phyloP scores from a whole-genome alignment of 1,140 invertebrate genomes.

The Periplaneta americana region DNA sequence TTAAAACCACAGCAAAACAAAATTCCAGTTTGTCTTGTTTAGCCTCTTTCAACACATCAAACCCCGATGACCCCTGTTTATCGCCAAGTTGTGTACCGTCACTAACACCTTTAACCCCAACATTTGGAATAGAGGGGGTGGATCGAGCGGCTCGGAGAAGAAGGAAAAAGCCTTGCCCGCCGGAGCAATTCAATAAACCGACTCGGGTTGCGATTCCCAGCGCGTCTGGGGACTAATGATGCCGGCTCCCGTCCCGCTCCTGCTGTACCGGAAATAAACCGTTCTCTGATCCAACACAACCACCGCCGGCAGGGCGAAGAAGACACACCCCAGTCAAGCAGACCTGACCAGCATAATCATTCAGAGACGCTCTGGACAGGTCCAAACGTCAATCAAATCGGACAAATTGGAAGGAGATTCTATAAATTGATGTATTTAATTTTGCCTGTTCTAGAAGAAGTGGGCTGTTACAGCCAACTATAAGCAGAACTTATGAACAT shows the following conservation, averaged over 20 bases:
- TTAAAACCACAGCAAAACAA: neutral
- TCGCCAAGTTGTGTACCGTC: neutral
- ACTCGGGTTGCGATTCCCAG: neutral
- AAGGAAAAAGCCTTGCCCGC: neutral
- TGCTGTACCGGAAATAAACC: constrained; percentile 3
- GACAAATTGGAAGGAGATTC: too few relatives aligned
- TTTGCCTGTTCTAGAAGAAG: too few relatives aligned
- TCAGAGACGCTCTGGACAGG: neutral
- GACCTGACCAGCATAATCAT: neutral
- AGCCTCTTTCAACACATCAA: neutral
- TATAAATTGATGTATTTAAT: too few relatives aligned
- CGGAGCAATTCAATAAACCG: constrained; percentile 3
- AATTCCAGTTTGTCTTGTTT: neutral
- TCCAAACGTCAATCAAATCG: too few relatives aligned
- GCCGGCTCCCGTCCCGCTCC: neutral
- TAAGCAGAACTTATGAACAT: too few relatives aligned
- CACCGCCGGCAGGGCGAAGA: neutral
- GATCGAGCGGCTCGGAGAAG: neutral
- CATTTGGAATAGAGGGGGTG: neutral
- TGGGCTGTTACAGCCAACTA: too few relatives aligned
- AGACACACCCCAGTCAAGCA: neutral
- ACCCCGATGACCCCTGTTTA: neutral
- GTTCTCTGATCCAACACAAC: neutral
- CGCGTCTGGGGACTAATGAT: constrained; percentile 4
- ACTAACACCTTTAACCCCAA: neutral